These are phyloP conservation scores for Furcifer pardalis DNA, from an alignment of 2,797 vertebrate genomes.

Conservation along the genomic window DNA sequence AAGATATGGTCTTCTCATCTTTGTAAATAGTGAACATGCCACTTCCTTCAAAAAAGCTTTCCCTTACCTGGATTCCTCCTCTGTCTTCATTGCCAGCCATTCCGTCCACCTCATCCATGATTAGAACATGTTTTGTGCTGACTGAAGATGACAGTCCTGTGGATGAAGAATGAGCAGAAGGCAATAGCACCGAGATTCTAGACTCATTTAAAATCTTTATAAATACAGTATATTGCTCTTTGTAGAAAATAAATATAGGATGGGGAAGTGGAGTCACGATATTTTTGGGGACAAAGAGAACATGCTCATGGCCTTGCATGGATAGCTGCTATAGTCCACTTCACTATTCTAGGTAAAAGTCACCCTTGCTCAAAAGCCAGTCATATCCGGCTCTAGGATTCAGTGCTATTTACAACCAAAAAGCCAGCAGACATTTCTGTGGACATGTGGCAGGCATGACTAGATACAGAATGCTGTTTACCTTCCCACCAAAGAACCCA, in stretches of 20 bases:
- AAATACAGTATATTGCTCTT: conserved; percentile 21
- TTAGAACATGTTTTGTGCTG: conserved; percentile 87
- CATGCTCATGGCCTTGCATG: too few species aligned
- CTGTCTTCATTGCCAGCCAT: conserved; percentile 98
- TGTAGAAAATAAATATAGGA: neutral
- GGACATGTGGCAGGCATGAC: too few species aligned
- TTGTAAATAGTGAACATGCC: neutral
- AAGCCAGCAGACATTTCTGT: too few species aligned
- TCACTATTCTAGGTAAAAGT: neutral
- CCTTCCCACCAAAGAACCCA: too few species aligned
- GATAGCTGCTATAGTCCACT: neutral
- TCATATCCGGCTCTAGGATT: too few species aligned
- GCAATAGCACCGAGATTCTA: conserved; percentile 16
- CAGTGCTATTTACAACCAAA: too few species aligned
- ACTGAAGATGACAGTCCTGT: conserved; percentile 85
- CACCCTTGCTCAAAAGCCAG: too few species aligned
- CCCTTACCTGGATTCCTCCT: conserved; percentile 93
- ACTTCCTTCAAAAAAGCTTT: too few species aligned
- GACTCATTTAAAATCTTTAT: neutral
- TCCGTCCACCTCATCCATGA: conserved; percentile 99
- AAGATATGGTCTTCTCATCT: neutral
- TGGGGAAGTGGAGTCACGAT: too few species aligned
- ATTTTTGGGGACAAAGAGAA: neutral
- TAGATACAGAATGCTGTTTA: too few species aligned
- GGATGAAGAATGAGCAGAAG: conserved; percentile 49